A percentile compares a stretch with the other conserved stretches of the same genome.
Evolutionary conservation across 2,113 vertebrate species (phyloP).

Genomic region (Paramisgurnus dabryanus): DNA sequence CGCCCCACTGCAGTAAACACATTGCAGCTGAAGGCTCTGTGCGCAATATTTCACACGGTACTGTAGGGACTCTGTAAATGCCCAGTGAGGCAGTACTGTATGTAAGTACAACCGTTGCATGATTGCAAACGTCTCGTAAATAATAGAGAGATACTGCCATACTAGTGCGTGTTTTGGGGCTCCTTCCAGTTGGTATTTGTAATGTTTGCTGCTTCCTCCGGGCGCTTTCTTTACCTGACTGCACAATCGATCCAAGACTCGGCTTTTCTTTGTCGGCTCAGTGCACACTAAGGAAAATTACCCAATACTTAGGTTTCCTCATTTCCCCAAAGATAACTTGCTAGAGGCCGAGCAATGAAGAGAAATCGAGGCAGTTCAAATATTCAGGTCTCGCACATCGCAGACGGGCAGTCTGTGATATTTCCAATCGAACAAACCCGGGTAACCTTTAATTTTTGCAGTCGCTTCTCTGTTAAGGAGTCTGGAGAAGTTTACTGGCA

Average conservation of each 20-base stretch:
- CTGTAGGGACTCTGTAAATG: slow-evolving; percentile 28
- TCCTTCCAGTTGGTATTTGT: not conserved
- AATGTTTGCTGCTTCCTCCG: slow-evolving; percentile 10
- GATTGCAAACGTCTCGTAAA: slow-evolving; percentile 24
- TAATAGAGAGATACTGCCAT: not conserved
- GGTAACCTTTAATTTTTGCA: slow-evolving; percentile 33
- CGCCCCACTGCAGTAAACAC: not conserved
- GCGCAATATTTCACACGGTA: not conserved
- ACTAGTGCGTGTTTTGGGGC: not conserved
- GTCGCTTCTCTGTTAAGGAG: not conserved
- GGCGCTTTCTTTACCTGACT: slow-evolving; percentile 59
- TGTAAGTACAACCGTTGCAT: slow-evolving; percentile 2
- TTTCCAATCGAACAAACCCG: slow-evolving; percentile 6
- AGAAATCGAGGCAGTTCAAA: slow-evolving; percentile 31
- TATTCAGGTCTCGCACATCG: slow-evolving; percentile 11
- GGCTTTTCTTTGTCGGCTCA: slow-evolving; percentile 43
- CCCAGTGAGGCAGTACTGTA: not conserved
- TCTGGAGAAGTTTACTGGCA: not conserved
- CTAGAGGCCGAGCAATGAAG: slow-evolving; percentile 33
- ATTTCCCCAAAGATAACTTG: slow-evolving; percentile 49
- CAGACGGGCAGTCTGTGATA: slow-evolving; percentile 26
- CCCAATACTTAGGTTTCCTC: slow-evolving; percentile 50
- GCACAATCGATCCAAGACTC: slow-evolving; percentile 53
- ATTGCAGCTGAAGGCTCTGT: slow-evolving; percentile 21
- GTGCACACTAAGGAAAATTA: slow-evolving; percentile 56